phyloP scores from a whole-genome alignment of 2,888 invertebrate species.

The Ornithoptera priamus region DNA sequence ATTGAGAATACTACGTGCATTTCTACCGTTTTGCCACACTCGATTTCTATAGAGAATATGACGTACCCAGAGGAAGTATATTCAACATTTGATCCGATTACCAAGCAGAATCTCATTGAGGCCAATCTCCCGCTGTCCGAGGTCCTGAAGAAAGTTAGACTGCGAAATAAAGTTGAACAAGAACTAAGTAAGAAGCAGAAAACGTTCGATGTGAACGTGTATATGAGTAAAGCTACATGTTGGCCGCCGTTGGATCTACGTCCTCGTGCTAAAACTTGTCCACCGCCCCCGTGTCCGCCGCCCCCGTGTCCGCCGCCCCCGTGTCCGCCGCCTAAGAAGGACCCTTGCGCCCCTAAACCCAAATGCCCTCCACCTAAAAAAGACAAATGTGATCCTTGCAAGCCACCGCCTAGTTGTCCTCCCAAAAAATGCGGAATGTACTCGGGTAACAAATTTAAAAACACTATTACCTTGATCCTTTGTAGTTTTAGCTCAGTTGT shows the following conservation, averaged over 20 bases:
- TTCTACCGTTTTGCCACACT: neutral
- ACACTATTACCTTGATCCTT: slow-evolving; percentile 23
- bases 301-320: neutral
- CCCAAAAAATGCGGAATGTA: slow-evolving; percentile 16
- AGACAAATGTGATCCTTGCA: neutral
- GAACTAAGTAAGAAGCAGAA: slow-evolving; percentile 10
- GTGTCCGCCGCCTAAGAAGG: slow-evolving; percentile 11
- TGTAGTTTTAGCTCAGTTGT: neutral
- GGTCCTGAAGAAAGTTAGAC: slow-evolving; percentile 49
- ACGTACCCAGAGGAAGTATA: neutral
- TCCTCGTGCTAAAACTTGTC: slow-evolving; percentile 5
- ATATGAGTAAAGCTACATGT: slow-evolving; percentile 27
- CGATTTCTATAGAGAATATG: neutral
- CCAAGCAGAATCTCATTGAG: slow-evolving; percentile 4
- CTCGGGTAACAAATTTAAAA: slow-evolving; percentile 18
- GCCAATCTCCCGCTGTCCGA: slow-evolving; percentile 46
- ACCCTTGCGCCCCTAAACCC: slow-evolving; percentile 22
- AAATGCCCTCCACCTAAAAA: slow-evolving; percentile 1
- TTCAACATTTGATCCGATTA: neutral
- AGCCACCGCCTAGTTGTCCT: neutral
- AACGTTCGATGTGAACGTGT: neutral
- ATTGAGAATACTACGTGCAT: neutral
- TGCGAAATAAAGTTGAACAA: slow-evolving; percentile 37
- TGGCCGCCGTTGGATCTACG: slow-evolving; percentile 21
- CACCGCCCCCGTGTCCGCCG: slow-evolving; percentile 29